These are phyloP conservation scores for Sarcophilus harrisii DNA, from an alignment of 2,797 vertebrate species.

Conservation along the genomic window DNA sequence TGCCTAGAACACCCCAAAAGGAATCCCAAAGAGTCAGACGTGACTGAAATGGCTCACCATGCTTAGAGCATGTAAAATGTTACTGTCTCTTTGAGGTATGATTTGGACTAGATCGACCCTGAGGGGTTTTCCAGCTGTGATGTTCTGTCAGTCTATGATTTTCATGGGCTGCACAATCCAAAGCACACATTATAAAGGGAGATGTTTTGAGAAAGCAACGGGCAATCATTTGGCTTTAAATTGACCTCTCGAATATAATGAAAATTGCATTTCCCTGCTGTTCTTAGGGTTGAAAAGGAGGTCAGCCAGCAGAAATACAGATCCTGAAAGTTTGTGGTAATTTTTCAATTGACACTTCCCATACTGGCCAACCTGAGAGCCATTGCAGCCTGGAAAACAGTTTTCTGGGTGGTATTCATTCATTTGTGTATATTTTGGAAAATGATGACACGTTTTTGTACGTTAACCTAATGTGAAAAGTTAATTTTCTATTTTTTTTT, in stretches of 20 bases:
- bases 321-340: neutral
- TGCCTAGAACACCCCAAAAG: neutral
- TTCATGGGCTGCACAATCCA: neutral
- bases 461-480: constrained; percentile 13
- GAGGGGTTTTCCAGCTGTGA: neutral
- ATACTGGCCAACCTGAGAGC: neutral
- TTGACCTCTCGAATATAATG: neutral
- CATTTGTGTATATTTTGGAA: neutral
- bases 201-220: neutral
- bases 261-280: neutral
- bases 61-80: neutral
- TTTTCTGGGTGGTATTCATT: neutral
- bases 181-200: neutral
- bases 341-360: neutral
- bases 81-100: neutral
- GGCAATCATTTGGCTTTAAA: neutral
- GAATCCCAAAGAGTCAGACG: neutral
- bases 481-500: constrained; percentile 17
- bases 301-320: neutral
- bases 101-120: neutral
- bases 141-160: neutral
- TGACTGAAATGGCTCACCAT: neutral
- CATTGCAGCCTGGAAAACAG: neutral
- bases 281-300: neutral
- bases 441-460: neutral